phyloP scores from a whole-genome alignment of 1,140 invertebrate genomes.

The Achatina immaculata region DNA sequence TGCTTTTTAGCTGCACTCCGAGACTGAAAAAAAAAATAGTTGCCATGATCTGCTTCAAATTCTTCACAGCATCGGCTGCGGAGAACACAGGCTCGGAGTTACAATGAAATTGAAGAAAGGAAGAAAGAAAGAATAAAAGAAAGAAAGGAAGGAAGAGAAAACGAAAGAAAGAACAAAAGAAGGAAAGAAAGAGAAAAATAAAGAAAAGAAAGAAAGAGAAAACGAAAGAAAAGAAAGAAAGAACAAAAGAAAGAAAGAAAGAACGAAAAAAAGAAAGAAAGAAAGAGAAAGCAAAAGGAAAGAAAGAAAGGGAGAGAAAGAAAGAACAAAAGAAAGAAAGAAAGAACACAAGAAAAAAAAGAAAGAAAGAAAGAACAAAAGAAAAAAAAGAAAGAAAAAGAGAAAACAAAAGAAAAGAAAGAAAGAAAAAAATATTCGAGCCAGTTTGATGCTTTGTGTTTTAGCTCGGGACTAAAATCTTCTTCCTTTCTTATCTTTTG shows the following conservation, averaged over 20 bases:
- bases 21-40: no score
- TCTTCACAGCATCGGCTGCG: no score
- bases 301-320: background rate
- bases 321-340: background rate
- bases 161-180: background rate
- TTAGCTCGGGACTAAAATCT: no score
- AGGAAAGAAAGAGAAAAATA: background rate
- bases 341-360: background rate
- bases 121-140: slow-evolving; percentile 24
- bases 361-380: background rate
- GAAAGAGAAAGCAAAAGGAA: background rate
- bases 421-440: background rate
- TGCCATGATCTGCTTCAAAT: no score
- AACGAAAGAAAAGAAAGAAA: background rate
- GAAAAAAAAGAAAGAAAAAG: background rate
- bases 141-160: slow-evolving; percentile 7
- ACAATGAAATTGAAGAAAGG: background rate
- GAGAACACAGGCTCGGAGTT: no score
- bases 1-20: no score
- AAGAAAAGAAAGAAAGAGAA: slow-evolving; percentile 12
- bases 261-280: slow-evolving; percentile 9
- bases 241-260: background rate
- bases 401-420: background rate
- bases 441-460: no score
- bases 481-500: no score